phyloP scores from a whole-genome alignment of 2,113 vertebrate species.

The Micromys minutus region DNA sequence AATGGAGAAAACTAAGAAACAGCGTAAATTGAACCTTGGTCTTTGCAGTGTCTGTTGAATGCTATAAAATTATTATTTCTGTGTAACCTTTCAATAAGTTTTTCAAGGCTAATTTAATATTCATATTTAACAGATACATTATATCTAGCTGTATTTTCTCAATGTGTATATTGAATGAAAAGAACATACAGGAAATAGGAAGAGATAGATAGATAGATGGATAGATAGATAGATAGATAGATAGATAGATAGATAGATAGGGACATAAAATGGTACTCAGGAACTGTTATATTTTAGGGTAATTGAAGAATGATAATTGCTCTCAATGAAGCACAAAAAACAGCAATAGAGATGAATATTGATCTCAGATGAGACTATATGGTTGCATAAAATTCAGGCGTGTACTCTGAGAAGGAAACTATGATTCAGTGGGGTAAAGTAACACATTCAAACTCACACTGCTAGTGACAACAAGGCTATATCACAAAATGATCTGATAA shows the following conservation, averaged over 20 bases:
- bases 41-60: background rate
- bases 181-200: background rate
- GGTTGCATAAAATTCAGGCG: background rate
- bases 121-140: conserved; percentile 37
- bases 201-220: background rate
- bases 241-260: background rate
- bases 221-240: background rate
- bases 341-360: background rate
- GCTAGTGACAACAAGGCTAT: background rate
- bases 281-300: background rate
- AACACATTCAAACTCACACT: background rate
- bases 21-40: background rate
- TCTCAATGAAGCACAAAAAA: background rate
- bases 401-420: background rate
- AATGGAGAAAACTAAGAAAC: background rate
- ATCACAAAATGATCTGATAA: background rate
- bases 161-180: conserved; percentile 8
- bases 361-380: background rate
- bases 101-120: background rate
- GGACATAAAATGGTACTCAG: background rate
- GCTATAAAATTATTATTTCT: background rate
- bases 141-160: background rate
- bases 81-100: background rate
- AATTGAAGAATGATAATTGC: background rate
- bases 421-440: conserved; percentile 6